Base-by-base conservation (phyloP, 2,113 vertebrate genomes). In the Zootoca vivipara region DNA sequence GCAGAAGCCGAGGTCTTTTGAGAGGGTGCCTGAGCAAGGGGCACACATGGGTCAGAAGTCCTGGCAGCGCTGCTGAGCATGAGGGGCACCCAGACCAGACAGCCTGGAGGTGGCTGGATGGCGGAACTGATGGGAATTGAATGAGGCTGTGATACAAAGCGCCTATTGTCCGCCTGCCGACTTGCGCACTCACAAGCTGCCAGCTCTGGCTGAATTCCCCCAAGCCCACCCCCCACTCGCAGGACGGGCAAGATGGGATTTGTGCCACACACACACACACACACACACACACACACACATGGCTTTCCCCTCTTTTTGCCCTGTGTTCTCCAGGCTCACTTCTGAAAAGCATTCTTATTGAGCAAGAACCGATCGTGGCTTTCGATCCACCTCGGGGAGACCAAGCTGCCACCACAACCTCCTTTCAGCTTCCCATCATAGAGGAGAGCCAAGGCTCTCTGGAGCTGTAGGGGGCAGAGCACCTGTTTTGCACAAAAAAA, bases 121-220 rank as follows among this genome's bases (percentile, higher is more conserved):
- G 87, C 40, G 33, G 81, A 88, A 88, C 87, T 88, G 81, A 88
- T 78, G 81, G 87, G 38, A 67, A 83, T 83, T 83, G 73, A 88
- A 88, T 88, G 87, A 88, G 81, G 72, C 80, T 35, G 9, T 12
- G 28, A 77, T 69, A 88, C 87, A 88, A 88, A 83, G 81, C n/a
- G 3, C 33, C 38, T 28, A 88, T 88, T 88, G 73, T 88, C 80
- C 87, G 16, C 20, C 79, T 30, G 58, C 72, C n/a, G 10, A 75
- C 40, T 77, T 58, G 35, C 15, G 42, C 81, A 67, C 62, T 83
- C 81, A 64, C 80, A 83, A 88, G 87, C 87, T 83, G 87, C 87
- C 81, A 83, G 62, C 81, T 77, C 87, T 38, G 73, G 80, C 81
- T 56, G 65, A 64, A 3, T 20, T 35, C 40, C 42, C 86, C 38